Base-by-base conservation (phyloP, 2,797 vertebrate genomes). In the Lemur catta region DNA sequence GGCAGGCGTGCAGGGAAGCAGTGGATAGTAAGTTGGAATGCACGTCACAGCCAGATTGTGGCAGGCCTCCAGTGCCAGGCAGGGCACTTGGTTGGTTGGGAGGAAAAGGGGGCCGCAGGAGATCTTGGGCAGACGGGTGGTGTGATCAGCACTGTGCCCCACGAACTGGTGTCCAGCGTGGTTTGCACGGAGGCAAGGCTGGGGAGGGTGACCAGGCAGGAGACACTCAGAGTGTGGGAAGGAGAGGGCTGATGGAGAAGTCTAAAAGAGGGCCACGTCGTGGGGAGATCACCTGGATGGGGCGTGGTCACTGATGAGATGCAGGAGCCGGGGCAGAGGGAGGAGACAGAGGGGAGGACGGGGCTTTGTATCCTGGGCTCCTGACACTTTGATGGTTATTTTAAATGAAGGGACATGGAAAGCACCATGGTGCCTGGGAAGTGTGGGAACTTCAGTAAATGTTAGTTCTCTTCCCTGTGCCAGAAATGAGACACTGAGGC, bases 401-500 rank as follows among this genome's bases (percentile, higher is more conserved):
- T 82, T 61, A 74, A 89, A 43, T 33, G n/a, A 35, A 89, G 87
- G 59, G 52, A 59, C 6, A 4, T n/a, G 43, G 87, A 87, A 80
- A 55, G 55, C 41, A 82, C 35, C 24, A 22, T 12, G 26, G 81
- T 78, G 48, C 48, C 82, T 85, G 76, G 88, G 52, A 82, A 59
- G 48, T 80, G 30, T 28, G 55, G 79, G 74, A 59, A 71, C 76
- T 84, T 93, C 55, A 75, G 79, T 76, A 89, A 84, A 91, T 93
- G 75, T 92, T 80, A 88, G 28, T 86, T 95, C 20, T 91, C 79
- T 91, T 94, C 30, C n/a, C 28, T 57, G 82, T 94, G 71, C 91
- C 71, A 78, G 82, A 84, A 91, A 80, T 74, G 33, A 76, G 88
- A 90, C 71, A 82, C 67, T 91, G 26, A 85, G 86, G 55, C 17